Base-by-base conservation (phyloP, 2,888 invertebrate genomes). In the Apocheima hispidaria region DNA sequence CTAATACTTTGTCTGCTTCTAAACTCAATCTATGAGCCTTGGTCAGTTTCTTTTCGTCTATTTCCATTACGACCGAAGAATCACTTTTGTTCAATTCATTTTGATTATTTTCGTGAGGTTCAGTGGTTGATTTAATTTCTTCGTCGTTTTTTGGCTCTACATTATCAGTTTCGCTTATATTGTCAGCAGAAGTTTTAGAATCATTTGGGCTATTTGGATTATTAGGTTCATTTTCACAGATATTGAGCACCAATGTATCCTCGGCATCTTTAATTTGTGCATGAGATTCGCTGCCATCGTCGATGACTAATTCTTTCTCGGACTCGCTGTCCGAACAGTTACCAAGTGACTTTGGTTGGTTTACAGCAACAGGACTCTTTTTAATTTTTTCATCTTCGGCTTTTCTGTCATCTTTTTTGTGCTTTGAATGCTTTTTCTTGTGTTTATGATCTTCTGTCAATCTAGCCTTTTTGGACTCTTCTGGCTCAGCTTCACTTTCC, bases 11-110 rank as follows among this genome's bases (percentile, higher is more conserved):
- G 35, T 83, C 90, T 23, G 92, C 82, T 70, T 88, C 82, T 69
- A 77, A 76, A 68, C 73, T 90, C 36, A 92, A 70, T 73, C 85
- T 86, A 63, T 83, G 74, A 21, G 84, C 90, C 79, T 87, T 87
- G 57, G 81, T 79, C 20, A 89, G 66, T 60, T 87, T 83, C 60
- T 70, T 74, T 41, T 83, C 79, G 38, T 84, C 84, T 53, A 64
- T 56, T 21, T 44, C 58, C 38, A 70, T 70, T 9, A 58, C 55
- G 26, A 55, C 16, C 16, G 41, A 28, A 9, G 18, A n/a, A 49
- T 30, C 48, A 14, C 49, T 43, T 35, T 43, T 55, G 23, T 53
- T 65, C 9, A 52, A 28, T 48, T 60, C 51, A 9, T 63, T 60
- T 36, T 60, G 54, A 55, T 55, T 51, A 52, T 66, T 54, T 55